phyloP scores from a whole-genome alignment of 2,888 invertebrate genomes.

The Abscondita cerata region DNA sequence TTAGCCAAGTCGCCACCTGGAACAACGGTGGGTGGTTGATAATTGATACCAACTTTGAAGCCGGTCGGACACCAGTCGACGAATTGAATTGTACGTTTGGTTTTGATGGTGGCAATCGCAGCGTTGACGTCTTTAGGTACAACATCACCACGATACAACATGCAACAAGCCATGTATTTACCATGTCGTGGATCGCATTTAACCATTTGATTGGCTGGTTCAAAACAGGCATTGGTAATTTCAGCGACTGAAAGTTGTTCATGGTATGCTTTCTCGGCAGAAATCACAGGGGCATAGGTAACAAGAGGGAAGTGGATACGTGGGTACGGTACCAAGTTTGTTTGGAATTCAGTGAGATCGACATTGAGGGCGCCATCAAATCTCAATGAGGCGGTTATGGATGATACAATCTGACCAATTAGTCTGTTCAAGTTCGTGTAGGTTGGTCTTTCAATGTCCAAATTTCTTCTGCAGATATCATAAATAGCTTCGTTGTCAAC shows the following conservation, averaged over 20 bases:
- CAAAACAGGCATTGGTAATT: conserved; percentile 9
- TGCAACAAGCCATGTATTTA: conserved; percentile 9
- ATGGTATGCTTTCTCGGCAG: conserved; percentile 4
- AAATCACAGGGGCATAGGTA: conserved; percentile 6
- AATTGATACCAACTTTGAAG: conserved; percentile 6
- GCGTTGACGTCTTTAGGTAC: conserved; percentile 6
- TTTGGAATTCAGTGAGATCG: conserved; percentile 9
- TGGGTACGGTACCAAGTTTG: conserved; percentile 5
- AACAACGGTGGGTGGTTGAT: conserved; percentile 9
- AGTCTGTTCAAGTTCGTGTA: conserved; percentile 71
- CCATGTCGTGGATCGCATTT: conserved; percentile 8
- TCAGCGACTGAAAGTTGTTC: conserved; percentile 6
- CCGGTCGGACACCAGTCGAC: conserved; percentile 9
- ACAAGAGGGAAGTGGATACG: conserved; percentile 8
- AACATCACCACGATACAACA: conserved; percentile 6
- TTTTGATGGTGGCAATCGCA: conserved; percentile 6
- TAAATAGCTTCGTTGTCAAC: conserved; percentile 59
- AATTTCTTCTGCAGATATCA: conserved; percentile 66
- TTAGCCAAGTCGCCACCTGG: conserved; percentile 8
- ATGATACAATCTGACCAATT: conserved; percentile 61
- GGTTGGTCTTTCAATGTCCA: conserved; percentile 67
- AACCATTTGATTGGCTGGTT: conserved; percentile 6
- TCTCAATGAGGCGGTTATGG: conserved; percentile 1
- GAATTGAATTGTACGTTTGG: conserved; percentile 8
- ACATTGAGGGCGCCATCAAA: conserved; percentile 9